Evolutionary conservation across 1,140 invertebrate genomes (phyloP).

Genomic region (Conopomorpha cramerella): DNA sequence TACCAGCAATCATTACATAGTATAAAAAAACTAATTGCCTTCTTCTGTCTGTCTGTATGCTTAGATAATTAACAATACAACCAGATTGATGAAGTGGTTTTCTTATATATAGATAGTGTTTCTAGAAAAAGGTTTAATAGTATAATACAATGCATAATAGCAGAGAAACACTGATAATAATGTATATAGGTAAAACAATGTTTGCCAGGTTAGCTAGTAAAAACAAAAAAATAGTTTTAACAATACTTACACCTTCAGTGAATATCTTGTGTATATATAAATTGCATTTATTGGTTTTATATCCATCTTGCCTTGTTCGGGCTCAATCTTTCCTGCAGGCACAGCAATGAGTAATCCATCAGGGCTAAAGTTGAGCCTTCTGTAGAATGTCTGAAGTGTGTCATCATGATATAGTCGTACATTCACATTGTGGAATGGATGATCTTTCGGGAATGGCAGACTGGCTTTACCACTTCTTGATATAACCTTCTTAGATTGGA

Average conservation of each 20-base stretch:
- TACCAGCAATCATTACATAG: too few relatives aligned
- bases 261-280: conserved; percentile 79
- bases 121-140: too few relatives aligned
- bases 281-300: conserved; percentile 73
- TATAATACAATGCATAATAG: too few relatives aligned
- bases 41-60: too few relatives aligned
- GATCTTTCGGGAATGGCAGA: conserved; percentile 65
- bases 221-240: too few relatives aligned
- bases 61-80: too few relatives aligned
- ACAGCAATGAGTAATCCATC: conserved; percentile 87
- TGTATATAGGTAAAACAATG: too few relatives aligned
- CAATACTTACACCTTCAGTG: conserved; percentile 71
- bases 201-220: too few relatives aligned
- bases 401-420: conserved; percentile 90
- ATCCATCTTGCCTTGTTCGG: conserved; percentile 58
- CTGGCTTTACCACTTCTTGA: conserved; percentile 72
- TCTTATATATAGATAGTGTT: too few relatives aligned
- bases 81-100: too few relatives aligned
- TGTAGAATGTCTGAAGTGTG: conserved; percentile 91
- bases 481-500: conserved; percentile 71
- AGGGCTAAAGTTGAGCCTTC: conserved; percentile 84
- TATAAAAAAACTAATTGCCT: too few relatives aligned
- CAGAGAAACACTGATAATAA: too few relatives aligned
- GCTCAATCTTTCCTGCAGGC: conserved; percentile 79
- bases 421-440: conserved; percentile 65